phyloP scores from a whole-genome alignment of 2,888 invertebrate species.

The Caenorhabditis becei region DNA sequence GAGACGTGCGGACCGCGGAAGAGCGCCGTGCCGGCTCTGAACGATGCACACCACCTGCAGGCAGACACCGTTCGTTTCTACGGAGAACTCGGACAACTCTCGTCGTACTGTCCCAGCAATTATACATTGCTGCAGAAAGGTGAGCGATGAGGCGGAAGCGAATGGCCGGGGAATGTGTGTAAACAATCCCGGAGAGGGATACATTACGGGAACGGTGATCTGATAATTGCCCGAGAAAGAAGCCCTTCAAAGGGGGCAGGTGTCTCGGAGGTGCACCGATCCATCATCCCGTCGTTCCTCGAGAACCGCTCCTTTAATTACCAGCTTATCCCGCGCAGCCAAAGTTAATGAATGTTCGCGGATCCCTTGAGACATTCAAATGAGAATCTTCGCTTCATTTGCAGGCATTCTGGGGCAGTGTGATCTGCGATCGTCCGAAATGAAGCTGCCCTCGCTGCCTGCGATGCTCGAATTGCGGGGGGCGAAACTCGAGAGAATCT shows the following conservation, averaged over 20 bases:
- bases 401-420: constrained; percentile 71
- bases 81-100: constrained; percentile 73
- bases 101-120: constrained; percentile 71
- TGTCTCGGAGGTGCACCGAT: constrained; percentile 9
- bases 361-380: constrained; percentile 18
- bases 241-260: constrained; percentile 4
- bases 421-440: constrained; percentile 62
- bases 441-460: constrained; percentile 64
- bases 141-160: constrained; percentile 11
- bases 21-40: constrained; percentile 22
- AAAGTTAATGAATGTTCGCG: constrained; percentile 32
- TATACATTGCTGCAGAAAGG: constrained; percentile 65
- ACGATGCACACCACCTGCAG: constrained; percentile 53
- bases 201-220: not conserved
- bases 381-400: constrained; percentile 4
- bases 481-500: constrained; percentile 62
- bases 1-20: constrained; percentile 46
- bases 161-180: not conserved
- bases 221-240: constrained; percentile 8
- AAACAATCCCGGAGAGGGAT: not conserved
- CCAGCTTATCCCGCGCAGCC: constrained; percentile 23
- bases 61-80: constrained; percentile 58
- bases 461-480: constrained; percentile 65
- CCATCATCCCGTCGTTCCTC: not conserved
- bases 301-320: constrained; percentile 25